Base-by-base conservation (phyloP, 2,888 invertebrate species). In the Kryphioiulus occultus region DNA sequence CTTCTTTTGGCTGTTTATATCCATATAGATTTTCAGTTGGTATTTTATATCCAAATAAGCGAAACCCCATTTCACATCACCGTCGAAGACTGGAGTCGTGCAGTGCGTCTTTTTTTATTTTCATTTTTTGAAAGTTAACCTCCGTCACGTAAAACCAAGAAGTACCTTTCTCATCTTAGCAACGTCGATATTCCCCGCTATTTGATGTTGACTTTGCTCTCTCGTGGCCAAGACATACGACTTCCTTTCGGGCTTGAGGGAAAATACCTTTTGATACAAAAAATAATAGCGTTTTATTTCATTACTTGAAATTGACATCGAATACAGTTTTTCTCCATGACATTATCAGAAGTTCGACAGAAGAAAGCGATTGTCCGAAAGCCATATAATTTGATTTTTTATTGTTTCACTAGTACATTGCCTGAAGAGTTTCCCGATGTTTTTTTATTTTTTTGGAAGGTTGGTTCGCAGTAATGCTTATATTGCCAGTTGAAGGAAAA, bases 131-230 rank as follows among this genome's bases (percentile, higher is more conserved):
- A 30, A 78, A 78, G 78, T 78, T 78, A 78, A 78, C 78, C 78
- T 78, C 78, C 15, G 22, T 78, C 26, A 78, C 78, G 30, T 78
- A 30, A 9, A 30, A 26, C 30, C 26, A 15, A 30, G 78, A 78
- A 78, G 22, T 78, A 3, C 78, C 78, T 78, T 78, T 78, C 30
- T 78, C 78, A 30, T 78, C 78, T 78, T 78, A 78, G 22, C 26
- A 30, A 30, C 30, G 30, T 78, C 30, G 78, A 68, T 10, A 22
- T 30, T 78, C 78, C 78, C 78, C 12, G 78, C 78, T 78, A 78
- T 78, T 78, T 78, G 30, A 78, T 78, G 78, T 78, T 78, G 30
- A 78, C 78, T 78, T 78, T 78, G 78, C 78, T 78, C 78, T 78
- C 78, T 78, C 12, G 78, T 78, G 78, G 78, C 78, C 78, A 12